A percentile compares a stretch with the other conserved stretches of the same genome.
phyloP scores from a whole-genome alignment of 2,797 vertebrate species.

The Microctenopoma steveboyesi region DNA sequence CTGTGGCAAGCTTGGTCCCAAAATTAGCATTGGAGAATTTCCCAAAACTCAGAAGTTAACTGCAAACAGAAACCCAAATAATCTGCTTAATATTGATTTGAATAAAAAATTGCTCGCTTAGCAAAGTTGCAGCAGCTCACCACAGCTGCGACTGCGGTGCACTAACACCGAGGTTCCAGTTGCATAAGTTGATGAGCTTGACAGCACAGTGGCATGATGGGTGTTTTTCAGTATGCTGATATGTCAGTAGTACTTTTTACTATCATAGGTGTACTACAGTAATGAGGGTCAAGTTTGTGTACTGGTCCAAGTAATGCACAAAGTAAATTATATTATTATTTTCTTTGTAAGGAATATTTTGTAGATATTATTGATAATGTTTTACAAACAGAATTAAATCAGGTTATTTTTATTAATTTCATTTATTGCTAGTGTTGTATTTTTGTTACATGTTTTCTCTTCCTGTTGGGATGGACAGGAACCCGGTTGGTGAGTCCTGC shows the following conservation, averaged over 20 bases:
- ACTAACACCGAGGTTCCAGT: slow-evolving; percentile 12
- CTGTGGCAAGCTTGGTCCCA: neutral
- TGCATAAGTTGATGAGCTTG: slow-evolving; percentile 32
- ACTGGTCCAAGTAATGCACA: neutral
- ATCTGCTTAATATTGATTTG: slow-evolving; percentile 19
- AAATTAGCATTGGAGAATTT: slow-evolving; percentile 25
- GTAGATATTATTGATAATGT: neutral
- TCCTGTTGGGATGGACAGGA: slow-evolving; percentile 78
- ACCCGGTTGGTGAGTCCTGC: slow-evolving; percentile 92
- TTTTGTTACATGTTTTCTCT: neutral
- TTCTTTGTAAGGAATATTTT: neutral
- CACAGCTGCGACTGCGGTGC: slow-evolving; percentile 15
- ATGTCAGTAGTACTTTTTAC: slow-evolving; percentile 13
- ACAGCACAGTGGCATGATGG: slow-evolving; percentile 25
- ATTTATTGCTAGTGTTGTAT: neutral
- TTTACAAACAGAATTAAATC: neutral
- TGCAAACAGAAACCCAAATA: slow-evolving; percentile 28
- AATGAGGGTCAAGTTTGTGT: neutral
- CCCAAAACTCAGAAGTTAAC: slow-evolving; percentile 17
- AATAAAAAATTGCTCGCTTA: slow-evolving; percentile 29
- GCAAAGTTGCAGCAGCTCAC: slow-evolving; percentile 36
- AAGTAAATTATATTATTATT: slow-evolving; percentile 9
- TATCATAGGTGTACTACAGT: slow-evolving; percentile 17
- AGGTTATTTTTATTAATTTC: neutral
- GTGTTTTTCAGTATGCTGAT: slow-evolving; percentile 12